Base-by-base conservation (phyloP, 1,140 invertebrate genomes). In the Telenomus remus region DNA sequence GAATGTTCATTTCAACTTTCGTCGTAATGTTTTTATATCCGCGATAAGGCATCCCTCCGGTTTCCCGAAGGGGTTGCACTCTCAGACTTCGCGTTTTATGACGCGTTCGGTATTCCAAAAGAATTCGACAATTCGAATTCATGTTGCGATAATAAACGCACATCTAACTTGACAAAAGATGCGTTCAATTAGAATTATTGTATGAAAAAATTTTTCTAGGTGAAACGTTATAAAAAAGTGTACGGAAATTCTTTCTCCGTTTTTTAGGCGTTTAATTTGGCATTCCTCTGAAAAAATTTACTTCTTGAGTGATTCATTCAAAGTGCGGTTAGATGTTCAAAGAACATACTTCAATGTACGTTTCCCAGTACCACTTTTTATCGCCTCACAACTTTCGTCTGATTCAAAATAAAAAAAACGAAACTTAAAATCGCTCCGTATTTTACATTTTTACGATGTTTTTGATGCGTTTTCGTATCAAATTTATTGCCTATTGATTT, bases 1-100 rank as follows among this genome's bases (percentile, higher is more conserved):
- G 70, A 72, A 68, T 59, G 66, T 71, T 66, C 76, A 63, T 74
- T 74, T 74, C 70, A 78, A 75, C 50, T 78, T 78, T 78, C 44
- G 70, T 61, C 54, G 68, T 78, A 78, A 66, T 57, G 48, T 79
- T 75, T 79, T 79, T 75, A 63, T 14, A 48, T 34, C 27, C 48
- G 11, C 3, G 76, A 79, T 75, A 75, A 74, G 71, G 39, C 44
- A 53, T 63, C 71, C 71, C 66, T 56, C 4, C 54, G 11, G 19
- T 27, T 3, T 73, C 19, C 42, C 39, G 35, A 46, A 48, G 46
- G 70, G 70, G 65, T 66, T 53, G 71, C 60, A 51, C 68, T 51
- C 50, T 71, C 49, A 59, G 50, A 66, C 60, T 60, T 63, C 57
- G 57, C 76, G 19, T 74, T 78, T 78, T 78, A 78, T 44, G 69